phyloP scores from a whole-genome alignment of 2,797 vertebrate species.

The Lithobates sylvaticus region DNA sequence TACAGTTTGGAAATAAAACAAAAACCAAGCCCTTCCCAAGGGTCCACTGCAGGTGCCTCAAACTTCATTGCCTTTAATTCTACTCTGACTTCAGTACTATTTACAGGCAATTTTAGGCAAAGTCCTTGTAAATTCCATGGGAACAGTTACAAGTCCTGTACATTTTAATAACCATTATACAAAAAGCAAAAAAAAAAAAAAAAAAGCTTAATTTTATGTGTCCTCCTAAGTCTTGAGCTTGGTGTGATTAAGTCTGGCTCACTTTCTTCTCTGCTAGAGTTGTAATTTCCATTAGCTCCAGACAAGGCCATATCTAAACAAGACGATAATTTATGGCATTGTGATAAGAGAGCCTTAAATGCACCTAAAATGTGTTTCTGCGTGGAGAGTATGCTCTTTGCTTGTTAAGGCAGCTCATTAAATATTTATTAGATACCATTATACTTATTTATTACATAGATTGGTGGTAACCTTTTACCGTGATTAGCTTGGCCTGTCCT shows the following conservation, averaged over 20 bases:
- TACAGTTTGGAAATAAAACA: no score
- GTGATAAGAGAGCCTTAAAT: slow-evolving; percentile 10
- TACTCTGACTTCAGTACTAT: no score
- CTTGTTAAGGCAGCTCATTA: not conserved
- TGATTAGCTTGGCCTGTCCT: not conserved
- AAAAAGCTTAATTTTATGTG: no score
- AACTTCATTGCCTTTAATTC: no score
- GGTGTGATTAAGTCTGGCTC: not conserved
- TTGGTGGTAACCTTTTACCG: slow-evolving; percentile 2
- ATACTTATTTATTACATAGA: not conserved
- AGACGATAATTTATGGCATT: slow-evolving; percentile 17
- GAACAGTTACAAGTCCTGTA: no score
- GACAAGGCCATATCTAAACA: slow-evolving; percentile 6
- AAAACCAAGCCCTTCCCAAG: no score
- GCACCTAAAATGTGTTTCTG: not conserved
- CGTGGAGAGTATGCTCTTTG: not conserved
- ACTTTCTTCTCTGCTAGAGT: not conserved
- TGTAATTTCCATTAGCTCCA: slow-evolving; percentile 28
- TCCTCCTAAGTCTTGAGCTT: not conserved
- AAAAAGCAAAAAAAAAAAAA: no score
- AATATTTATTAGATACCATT: slow-evolving; percentile 9
- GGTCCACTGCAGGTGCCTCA: no score
- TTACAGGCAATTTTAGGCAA: no score
- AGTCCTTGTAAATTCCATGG: no score
- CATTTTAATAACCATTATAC: no score